A percentile compares a stretch with the other conserved stretches of the same genome.
phyloP scores from a whole-genome alignment of 2,797 vertebrate species.

The Parauchenoglanis punctatus region DNA sequence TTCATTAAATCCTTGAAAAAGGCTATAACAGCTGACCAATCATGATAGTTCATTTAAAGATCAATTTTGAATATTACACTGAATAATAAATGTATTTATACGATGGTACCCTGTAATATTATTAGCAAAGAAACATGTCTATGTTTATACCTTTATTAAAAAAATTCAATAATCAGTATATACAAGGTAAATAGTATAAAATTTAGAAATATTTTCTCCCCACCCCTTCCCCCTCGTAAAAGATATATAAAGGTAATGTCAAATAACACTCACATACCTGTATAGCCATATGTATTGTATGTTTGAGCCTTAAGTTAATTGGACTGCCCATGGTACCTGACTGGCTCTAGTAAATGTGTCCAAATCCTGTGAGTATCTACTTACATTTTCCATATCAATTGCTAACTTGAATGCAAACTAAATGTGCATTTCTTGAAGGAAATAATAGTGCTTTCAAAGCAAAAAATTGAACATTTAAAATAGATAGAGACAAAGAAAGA shows the following conservation, averaged over 20 bases:
- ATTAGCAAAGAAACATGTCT: background rate
- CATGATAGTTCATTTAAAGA: background rate
- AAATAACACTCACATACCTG: background rate
- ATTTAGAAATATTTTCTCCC: background rate
- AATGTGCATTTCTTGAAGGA: too few relatives aligned
- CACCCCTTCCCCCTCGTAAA: background rate
- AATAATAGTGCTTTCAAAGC: too few relatives aligned
- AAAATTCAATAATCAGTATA: background rate
- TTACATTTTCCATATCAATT: background rate
- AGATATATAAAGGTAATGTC: background rate
- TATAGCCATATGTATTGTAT: background rate
- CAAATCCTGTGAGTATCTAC: background rate
- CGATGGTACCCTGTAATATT: background rate
- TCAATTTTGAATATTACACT: background rate
- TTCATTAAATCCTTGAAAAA: too few relatives aligned
- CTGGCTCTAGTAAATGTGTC: background rate
- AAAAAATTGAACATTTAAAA: too few relatives aligned
- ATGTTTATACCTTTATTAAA: background rate
- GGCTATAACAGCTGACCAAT: too few relatives aligned
- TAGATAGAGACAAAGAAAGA: too few relatives aligned
- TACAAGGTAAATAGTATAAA: background rate
- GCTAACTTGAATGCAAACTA: background rate
- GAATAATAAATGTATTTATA: background rate
- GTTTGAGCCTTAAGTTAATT: background rate
- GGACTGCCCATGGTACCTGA: background rate